Evolutionary conservation across 2,888 invertebrate genomes (phyloP).

Genomic region (Pollenia amentaria): DNA sequence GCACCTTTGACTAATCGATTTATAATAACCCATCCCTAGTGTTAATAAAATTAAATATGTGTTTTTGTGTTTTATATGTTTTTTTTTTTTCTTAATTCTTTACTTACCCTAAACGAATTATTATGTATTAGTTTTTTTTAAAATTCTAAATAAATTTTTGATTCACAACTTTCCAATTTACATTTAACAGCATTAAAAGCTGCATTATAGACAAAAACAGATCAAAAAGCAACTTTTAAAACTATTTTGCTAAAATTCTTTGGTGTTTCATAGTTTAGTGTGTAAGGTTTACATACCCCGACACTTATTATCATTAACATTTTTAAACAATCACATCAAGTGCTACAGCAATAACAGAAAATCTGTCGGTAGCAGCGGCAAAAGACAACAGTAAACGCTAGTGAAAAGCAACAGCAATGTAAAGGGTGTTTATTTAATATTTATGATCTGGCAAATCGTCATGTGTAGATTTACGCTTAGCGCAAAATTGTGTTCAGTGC

Average conservation of each 20-base stretch:
- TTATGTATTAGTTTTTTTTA: no score
- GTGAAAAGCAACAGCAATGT: conserved; percentile 6
- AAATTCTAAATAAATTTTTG: no score
- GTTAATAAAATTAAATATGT: no score
- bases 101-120: no score
- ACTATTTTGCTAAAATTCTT: conserved; percentile 8
- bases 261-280: neutral
- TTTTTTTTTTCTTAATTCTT: no score
- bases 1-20: no score
- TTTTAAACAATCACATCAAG: conserved; percentile 24
- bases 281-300: neutral
- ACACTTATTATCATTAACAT: conserved; percentile 43
- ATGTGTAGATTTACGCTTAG: no score
- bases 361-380: conserved; percentile 6
- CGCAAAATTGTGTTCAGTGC: no score
- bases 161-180: no score
- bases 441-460: no score
- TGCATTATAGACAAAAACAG: neutral
- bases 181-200: neutral
- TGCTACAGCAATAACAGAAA: neutral
- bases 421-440: neutral
- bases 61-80: no score
- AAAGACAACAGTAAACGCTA: neutral
- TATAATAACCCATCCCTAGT: no score
- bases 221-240: neutral